Percentiles rank a stretch among this genome's conserved stretches.
Evolutionary conservation across 2,797 vertebrate species (phyloP).

Genomic region (Sternotherus odoratus): DNA sequence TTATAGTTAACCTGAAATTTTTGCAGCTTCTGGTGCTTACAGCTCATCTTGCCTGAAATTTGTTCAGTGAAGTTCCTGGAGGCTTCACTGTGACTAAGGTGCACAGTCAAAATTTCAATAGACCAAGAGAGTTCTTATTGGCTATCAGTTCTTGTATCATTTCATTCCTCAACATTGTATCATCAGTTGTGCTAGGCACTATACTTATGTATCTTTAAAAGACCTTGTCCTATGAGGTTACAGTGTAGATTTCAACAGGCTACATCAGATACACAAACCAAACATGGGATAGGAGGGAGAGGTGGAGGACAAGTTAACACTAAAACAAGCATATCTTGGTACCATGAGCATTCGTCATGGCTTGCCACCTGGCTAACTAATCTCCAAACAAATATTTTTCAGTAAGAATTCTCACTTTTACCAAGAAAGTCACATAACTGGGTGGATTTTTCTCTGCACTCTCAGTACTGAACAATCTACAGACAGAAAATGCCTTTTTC

Average conservation of each 20-base stretch:
- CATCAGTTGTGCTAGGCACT: not conserved
- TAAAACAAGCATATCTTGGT: not conserved
- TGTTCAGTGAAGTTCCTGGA: not conserved
- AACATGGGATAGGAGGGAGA: not conserved
- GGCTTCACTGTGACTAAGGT: not conserved
- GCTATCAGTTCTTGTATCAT: conserved; percentile 17
- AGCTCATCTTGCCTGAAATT: conserved; percentile 8
- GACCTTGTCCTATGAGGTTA: not conserved
- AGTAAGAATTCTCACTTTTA: conserved; percentile 67
- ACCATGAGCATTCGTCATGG: conserved; percentile 57
- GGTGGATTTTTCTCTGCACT: not conserved
- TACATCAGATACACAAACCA: conserved; percentile 6
- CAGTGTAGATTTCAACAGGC: conserved; percentile 7
- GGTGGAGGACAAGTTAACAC: not conserved
- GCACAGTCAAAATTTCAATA: not conserved
- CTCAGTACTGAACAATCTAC: conserved; percentile 38
- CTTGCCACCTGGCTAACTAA: conserved; percentile 43
- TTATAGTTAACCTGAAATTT: not conserved
- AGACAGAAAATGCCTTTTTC: not conserved
- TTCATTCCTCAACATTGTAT: conserved; percentile 2
- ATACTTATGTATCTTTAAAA: conserved; percentile 1
- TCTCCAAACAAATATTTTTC: conserved; percentile 53
- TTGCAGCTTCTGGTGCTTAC: conserved; percentile 28
- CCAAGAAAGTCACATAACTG: conserved; percentile 1
- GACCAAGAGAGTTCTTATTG: not conserved